A percentile compares a stretch with the other conserved stretches of the same genome.
These are phyloP conservation scores for Scaptomyza flava DNA, from an alignment of 2,888 invertebrate genomes.

Conservation along the genomic window DNA sequence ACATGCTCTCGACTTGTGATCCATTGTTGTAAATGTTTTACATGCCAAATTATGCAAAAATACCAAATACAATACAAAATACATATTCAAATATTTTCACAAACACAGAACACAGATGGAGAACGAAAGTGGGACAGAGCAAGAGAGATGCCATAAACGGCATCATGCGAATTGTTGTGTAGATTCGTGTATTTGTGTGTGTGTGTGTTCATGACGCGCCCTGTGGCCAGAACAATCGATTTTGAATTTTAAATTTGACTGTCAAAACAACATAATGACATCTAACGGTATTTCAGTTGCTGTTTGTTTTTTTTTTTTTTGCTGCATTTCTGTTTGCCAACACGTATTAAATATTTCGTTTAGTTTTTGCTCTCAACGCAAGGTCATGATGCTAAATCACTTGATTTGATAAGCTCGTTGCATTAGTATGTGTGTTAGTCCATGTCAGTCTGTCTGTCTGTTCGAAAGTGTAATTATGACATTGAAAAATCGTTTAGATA, in stretches of 20 bases:
- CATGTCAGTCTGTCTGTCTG: slow-evolving; percentile 8
- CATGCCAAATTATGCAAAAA: slow-evolving; percentile 80
- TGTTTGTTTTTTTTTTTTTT: no score
- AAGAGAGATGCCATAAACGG: slow-evolving; percentile 18
- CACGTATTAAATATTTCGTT: slow-evolving; percentile 19
- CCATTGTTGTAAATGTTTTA: slow-evolving; percentile 77
- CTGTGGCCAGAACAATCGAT: slow-evolving; percentile 64
- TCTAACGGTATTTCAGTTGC: slow-evolving; percentile 21
- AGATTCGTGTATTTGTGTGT: slow-evolving; percentile 21
- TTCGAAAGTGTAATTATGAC: slow-evolving; percentile 43
- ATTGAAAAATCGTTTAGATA: slow-evolving; percentile 41
- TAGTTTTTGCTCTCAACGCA: slow-evolving; percentile 27
- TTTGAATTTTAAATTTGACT: slow-evolving; percentile 59
- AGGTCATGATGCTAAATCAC: slow-evolving; percentile 54
- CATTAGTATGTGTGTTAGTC: neutral
- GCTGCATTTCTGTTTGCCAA: neutral
- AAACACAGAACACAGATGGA: slow-evolving; percentile 7
- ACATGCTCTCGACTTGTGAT: slow-evolving; percentile 58
- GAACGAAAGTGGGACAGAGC: slow-evolving; percentile 9
- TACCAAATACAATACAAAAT: slow-evolving; percentile 69
- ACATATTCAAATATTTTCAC: slow-evolving; percentile 73
- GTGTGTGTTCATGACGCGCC: slow-evolving; percentile 25
- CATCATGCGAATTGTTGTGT: slow-evolving; percentile 40
- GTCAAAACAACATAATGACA: slow-evolving; percentile 79
- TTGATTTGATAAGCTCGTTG: slow-evolving; percentile 52